Conservation (phyloP, 92 coral and sea anemone genomes). For the Parazoanthus darwini region DNA sequence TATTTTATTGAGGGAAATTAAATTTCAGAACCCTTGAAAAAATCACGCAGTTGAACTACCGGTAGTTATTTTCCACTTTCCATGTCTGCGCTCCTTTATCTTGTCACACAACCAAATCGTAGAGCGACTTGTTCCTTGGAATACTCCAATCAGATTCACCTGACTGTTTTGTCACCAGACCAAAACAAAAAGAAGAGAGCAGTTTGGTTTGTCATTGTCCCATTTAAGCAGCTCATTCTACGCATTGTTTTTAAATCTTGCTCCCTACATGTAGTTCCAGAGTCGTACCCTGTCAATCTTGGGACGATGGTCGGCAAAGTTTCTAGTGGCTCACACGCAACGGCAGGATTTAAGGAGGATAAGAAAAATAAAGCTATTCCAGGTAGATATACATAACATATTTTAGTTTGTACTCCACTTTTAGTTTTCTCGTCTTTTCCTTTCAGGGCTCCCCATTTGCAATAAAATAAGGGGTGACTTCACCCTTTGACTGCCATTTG, state of each 20-base stretch:
- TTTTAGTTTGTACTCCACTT: not conserved
- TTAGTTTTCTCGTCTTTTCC: too few relatives aligned
- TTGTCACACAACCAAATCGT: too few relatives aligned
- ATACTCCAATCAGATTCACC: not conserved
- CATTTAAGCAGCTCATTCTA: not conserved
- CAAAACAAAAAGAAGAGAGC: too few relatives aligned
- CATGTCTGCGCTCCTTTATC: too few relatives aligned
- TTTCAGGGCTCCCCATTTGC: too few relatives aligned
- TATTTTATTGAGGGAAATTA: too few relatives aligned
- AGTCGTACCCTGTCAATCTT: conserved; percentile 82
- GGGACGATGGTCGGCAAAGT: conserved; percentile 83
- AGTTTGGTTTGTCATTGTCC: not conserved
- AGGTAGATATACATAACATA: conserved; percentile 50
- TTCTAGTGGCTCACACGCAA: conserved; percentile 82
- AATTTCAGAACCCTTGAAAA: too few relatives aligned
- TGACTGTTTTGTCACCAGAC: not conserved
- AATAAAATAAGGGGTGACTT: too few relatives aligned
- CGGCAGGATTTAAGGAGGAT: conserved; percentile 93
- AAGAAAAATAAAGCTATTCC: conserved; percentile 97
- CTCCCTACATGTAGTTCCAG: conserved; percentile 39
- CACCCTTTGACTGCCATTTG: too few relatives aligned
- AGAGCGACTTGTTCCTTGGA: too few relatives aligned
- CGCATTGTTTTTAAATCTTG: not conserved
- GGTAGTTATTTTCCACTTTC: too few relatives aligned
- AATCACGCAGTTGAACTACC: too few relatives aligned